Conservation (phyloP, 1,140 invertebrate species). For the Chironomus tepperi region DNA sequence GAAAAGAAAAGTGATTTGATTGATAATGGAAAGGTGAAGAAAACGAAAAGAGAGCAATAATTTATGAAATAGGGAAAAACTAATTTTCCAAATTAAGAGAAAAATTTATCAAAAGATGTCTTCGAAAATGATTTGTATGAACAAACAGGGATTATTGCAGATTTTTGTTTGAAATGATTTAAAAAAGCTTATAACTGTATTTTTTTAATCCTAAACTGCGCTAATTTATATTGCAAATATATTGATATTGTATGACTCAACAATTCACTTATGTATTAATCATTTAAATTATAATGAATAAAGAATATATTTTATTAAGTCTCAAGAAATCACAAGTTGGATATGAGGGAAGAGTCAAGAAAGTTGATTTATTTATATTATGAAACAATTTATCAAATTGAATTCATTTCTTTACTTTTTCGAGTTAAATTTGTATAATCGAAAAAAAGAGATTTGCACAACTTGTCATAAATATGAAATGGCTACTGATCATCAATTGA, state of each 20-base stretch:
- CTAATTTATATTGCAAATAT: not conserved
- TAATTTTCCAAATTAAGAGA: too few relatives aligned
- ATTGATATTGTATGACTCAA: too few relatives aligned
- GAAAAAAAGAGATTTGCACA: not conserved
- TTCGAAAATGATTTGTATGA: not conserved
- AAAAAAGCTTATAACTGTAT: not conserved
- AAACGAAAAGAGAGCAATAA: constrained; percentile 4
- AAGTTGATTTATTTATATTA: not conserved
- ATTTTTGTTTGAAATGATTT: not conserved
- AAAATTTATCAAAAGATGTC: not conserved
- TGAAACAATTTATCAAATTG: not conserved
- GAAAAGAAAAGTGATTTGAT: not conserved
- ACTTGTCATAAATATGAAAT: not conserved
- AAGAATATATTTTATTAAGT: not conserved
- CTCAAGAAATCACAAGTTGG: not conserved
- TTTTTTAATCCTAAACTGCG: not conserved
- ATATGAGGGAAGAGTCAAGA: not conserved
- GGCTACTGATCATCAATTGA: too few relatives aligned
- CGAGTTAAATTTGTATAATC: not conserved
- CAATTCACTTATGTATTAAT: too few relatives aligned
- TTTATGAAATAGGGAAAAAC: not conserved
- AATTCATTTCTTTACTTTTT: not conserved
- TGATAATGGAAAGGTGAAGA: not conserved
- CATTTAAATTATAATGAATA: too few relatives aligned
- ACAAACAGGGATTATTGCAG: not conserved